Evolutionary conservation across 2,888 invertebrate species (phyloP).

Genomic region (Phytoseiulus persimilis): DNA sequence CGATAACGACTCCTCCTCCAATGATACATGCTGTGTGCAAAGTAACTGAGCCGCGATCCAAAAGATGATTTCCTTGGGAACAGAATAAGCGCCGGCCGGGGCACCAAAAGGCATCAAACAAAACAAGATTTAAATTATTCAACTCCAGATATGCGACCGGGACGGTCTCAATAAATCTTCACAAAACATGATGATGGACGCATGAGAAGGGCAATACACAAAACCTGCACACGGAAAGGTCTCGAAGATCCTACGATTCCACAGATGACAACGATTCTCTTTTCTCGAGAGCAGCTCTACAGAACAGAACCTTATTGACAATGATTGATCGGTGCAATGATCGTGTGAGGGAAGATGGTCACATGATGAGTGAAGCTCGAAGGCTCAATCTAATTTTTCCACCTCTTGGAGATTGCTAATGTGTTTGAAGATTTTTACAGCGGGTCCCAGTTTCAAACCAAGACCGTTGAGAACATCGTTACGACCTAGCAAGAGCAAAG

Average conservation of each 20-base stretch:
- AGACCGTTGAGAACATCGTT: conserved; percentile 17
- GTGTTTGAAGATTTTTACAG: conserved; percentile 26
- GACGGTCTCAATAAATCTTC: background rate
- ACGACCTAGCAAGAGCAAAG: background rate
- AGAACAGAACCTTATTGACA: background rate
- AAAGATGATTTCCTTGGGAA: background rate
- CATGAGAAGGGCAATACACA: no score
- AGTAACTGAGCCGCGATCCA: background rate
- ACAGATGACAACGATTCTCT: no score
- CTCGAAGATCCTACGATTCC: no score
- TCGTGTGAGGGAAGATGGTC: background rate
- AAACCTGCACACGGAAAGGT: no score
- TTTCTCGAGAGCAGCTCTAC: no score
- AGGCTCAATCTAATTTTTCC: background rate
- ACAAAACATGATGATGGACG: no score
- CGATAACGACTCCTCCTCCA: background rate
- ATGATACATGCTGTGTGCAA: background rate
- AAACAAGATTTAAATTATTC: background rate
- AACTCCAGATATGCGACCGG: background rate
- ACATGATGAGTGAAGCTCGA: background rate
- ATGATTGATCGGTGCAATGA: background rate
- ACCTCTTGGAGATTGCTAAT: conserved; percentile 29
- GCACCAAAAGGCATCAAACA: background rate
- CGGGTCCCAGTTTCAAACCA: conserved; percentile 28
- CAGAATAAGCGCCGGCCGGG: background rate